phyloP scores from a whole-genome alignment of 1,140 invertebrate species.

The Diachasmimorpha longicaudata region DNA sequence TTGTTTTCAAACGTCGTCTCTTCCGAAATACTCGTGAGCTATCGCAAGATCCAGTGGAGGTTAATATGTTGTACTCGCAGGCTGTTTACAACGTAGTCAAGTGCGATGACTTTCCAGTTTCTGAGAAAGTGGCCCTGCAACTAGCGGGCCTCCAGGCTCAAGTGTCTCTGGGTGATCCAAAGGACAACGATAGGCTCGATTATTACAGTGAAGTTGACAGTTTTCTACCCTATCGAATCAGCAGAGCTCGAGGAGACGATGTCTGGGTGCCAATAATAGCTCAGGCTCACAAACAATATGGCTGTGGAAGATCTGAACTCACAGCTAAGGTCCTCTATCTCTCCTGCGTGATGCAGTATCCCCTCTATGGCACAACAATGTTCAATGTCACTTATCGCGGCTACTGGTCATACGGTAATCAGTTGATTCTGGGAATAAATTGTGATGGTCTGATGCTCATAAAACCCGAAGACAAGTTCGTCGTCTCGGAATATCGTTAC shows the following conservation, averaged over 20 bases:
- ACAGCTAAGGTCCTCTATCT: slow-evolving; percentile 93
- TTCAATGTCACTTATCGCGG: slow-evolving; percentile 91
- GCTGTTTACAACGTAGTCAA: slow-evolving; percentile 94
- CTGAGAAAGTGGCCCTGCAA: slow-evolving; percentile 92
- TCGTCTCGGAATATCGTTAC: slow-evolving; percentile 88
- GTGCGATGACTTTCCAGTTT: slow-evolving; percentile 94
- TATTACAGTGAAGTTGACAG: slow-evolving; percentile 82
- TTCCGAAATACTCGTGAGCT: slow-evolving; percentile 88
- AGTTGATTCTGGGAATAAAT: slow-evolving; percentile 83
- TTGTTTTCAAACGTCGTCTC: slow-evolving; percentile 90
- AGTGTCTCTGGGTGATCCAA: slow-evolving; percentile 88
- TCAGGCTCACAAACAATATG: slow-evolving; percentile 88
- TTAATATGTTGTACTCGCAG: slow-evolving; percentile 93
- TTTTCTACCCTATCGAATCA: slow-evolving; percentile 81
- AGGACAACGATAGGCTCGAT: slow-evolving; percentile 71
- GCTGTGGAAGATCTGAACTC: slow-evolving; percentile 86
- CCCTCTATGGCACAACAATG: slow-evolving; percentile 92
- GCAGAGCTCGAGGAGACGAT: slow-evolving; percentile 73
- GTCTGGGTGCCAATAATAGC: slow-evolving; percentile 88
- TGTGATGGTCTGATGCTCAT: slow-evolving; percentile 88
- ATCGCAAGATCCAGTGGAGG: slow-evolving; percentile 95
- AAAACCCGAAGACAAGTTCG: slow-evolving; percentile 87
- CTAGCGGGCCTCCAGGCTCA: slow-evolving; percentile 93
- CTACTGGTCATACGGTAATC: slow-evolving; percentile 85
- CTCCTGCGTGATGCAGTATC: slow-evolving; percentile 97